These are phyloP conservation scores for Trichogramma dendrolimi DNA, from an alignment of 2,888 invertebrate genomes.

Conservation along the genomic window DNA sequence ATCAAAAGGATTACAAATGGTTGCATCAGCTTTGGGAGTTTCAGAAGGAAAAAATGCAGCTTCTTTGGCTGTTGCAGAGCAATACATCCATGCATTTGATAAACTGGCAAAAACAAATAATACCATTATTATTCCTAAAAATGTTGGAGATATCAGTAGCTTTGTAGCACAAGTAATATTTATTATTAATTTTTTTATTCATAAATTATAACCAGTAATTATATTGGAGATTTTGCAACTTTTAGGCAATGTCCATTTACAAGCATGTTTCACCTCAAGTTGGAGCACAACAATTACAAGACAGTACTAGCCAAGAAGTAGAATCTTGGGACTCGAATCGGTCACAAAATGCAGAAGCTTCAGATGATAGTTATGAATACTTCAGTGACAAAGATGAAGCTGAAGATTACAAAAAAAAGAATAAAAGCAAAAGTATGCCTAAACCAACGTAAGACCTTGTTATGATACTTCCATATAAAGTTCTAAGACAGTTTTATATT, in stretches of 20 bases:
- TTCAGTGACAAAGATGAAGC: slow-evolving; percentile 51
- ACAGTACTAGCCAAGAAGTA: slow-evolving; percentile 8
- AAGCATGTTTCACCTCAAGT: slow-evolving; percentile 44
- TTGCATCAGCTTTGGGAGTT: slow-evolving; percentile 64
- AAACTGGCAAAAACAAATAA: slow-evolving; percentile 90
- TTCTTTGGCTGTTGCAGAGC: slow-evolving; percentile 86
- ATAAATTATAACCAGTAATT: slow-evolving; percentile 3
- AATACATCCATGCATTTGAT: slow-evolving; percentile 91
- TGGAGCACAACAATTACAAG: slow-evolving; percentile 6
- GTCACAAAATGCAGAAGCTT: slow-evolving; percentile 27
- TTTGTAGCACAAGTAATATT: slow-evolving; percentile 72
- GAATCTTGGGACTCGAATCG: slow-evolving; percentile 13
- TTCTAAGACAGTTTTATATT: slow-evolving; percentile 14
- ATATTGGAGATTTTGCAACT: slow-evolving; percentile 13
- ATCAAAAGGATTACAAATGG: slow-evolving; percentile 73
- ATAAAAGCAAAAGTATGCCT: slow-evolving; percentile 22
- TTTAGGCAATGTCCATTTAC: slow-evolving; percentile 52
- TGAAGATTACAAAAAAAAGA: slow-evolving; percentile 33
- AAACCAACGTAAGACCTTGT: slow-evolving; percentile 22
- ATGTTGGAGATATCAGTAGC: slow-evolving; percentile 75
- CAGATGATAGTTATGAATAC: slow-evolving; percentile 46
- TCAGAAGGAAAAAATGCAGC: slow-evolving; percentile 86
- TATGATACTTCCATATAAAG: background rate
- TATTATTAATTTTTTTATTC: background rate
- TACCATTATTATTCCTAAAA: slow-evolving; percentile 89